phyloP scores from a whole-genome alignment of 2,113 vertebrate genomes.

The Charadrius vociferus region DNA sequence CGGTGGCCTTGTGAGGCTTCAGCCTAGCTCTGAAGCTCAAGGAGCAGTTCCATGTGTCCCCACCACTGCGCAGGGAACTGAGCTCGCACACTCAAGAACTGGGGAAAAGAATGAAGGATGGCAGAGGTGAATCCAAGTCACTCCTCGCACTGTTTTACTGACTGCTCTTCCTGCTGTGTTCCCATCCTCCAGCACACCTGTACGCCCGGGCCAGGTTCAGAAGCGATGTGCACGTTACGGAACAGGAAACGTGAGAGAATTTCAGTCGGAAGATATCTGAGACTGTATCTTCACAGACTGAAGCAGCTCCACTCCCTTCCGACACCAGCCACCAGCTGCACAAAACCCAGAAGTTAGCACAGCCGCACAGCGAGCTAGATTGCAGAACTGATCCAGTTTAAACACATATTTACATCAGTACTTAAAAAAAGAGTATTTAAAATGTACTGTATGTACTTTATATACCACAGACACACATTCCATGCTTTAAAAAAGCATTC shows the following conservation, averaged over 20 bases:
- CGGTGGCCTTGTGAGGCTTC: neutral
- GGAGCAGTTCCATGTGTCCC: neutral
- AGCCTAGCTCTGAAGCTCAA: neutral
- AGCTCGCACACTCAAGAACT: neutral
- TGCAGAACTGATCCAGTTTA: neutral
- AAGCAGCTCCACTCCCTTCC: neutral
- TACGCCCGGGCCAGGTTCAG: neutral
- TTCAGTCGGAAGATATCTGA: neutral
- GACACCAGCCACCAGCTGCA: neutral
- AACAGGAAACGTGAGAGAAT: neutral
- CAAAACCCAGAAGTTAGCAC: neutral
- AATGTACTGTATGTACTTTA: neutral
- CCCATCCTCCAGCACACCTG: neutral
- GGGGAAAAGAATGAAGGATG: neutral
- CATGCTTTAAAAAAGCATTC: neutral
- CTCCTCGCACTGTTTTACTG: neutral
- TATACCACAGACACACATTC: accelerated
- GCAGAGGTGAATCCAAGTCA: neutral
- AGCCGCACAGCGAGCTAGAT: neutral
- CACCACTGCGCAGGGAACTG: neutral
- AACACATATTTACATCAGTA: neutral
- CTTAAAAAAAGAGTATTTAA: neutral
- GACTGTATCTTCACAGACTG: neutral
- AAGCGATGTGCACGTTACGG: neutral
- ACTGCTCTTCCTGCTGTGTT: neutral